Percentiles rank a stretch among this genome's conserved stretches.
These are phyloP conservation scores for Leiothrix lutea DNA, from an alignment of 2,113 vertebrate species.

Conservation along the genomic window DNA sequence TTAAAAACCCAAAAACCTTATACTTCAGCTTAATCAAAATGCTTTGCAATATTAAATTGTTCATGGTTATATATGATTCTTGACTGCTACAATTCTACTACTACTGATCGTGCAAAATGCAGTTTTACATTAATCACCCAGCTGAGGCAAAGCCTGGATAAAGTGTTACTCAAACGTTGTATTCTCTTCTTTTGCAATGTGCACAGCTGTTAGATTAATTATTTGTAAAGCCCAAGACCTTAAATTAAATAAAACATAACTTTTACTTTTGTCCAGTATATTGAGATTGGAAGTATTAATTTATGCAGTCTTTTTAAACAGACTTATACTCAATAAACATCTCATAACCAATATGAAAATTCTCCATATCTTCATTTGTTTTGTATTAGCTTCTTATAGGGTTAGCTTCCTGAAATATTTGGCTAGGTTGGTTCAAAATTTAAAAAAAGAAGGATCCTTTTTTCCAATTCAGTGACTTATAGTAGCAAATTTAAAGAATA, in stretches of 20 bases:
- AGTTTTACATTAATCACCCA: neutral
- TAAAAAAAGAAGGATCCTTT: neutral
- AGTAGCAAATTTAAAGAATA: neutral
- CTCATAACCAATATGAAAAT: neutral
- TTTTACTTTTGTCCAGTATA: neutral
- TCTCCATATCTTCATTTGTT: neutral
- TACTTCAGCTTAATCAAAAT: neutral
- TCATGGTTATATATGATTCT: neutral
- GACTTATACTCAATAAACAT: neutral
- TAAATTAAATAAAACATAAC: neutral
- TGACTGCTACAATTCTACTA: neutral
- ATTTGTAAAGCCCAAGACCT: neutral
- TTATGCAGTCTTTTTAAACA: neutral
- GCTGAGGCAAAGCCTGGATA: neutral
- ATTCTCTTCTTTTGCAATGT: neutral
- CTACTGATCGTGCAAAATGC: neutral
- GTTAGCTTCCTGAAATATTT: neutral
- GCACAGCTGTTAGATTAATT: neutral
- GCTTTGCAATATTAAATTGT: neutral
- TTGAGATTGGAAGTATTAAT: neutral
- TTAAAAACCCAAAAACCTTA: neutral
- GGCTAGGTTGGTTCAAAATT: neutral
- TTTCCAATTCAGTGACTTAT: neutral
- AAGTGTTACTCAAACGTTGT: neutral
- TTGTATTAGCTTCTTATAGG: neutral